These are phyloP conservation scores for Petrocephalus sullivani DNA, from an alignment of 2,797 vertebrate genomes.

Conservation along the genomic window DNA sequence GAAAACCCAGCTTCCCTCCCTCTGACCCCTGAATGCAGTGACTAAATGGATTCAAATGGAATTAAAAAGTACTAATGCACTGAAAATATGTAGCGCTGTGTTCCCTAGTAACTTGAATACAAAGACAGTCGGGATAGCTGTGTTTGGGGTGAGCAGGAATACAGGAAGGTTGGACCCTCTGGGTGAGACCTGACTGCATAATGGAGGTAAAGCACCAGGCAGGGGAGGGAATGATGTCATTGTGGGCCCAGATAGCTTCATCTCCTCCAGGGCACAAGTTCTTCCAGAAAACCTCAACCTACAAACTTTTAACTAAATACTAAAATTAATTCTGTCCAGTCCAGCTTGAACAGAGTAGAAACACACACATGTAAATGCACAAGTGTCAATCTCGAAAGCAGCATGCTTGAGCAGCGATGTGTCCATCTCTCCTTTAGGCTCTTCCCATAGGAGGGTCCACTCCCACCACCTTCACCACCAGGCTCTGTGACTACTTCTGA, in stretches of 20 bases:
- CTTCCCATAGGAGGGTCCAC: slow-evolving; percentile 18
- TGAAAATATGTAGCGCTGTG: not conserved
- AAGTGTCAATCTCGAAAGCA: slow-evolving; percentile 54
- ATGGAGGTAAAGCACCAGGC: not conserved
- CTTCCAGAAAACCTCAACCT: not conserved
- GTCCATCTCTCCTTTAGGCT: slow-evolving; percentile 32
- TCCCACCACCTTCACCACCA: not conserved
- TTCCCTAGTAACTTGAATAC: slow-evolving; percentile 5
- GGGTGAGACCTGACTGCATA: not conserved
- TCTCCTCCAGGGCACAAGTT: not conserved
- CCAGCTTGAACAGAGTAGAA: slow-evolving; percentile 66
- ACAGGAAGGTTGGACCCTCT: not conserved
- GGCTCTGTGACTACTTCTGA: not conserved
- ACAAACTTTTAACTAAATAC: not conserved
- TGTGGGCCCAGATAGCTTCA: not conserved
- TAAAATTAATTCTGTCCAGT: slow-evolving; percentile 52
- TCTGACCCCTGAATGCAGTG: not conserved
- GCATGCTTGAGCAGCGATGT: slow-evolving; percentile 46
- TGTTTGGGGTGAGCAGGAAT: not conserved
- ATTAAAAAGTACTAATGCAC: not conserved
- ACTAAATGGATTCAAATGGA: not conserved
- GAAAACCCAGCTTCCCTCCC: not conserved
- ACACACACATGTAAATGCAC: slow-evolving; percentile 31
- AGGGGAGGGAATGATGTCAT: not conserved
- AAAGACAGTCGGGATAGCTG: not conserved